Conservation (phyloP, 92 coral and sea anemone species). For the Phenganax stokvisi region DNA sequence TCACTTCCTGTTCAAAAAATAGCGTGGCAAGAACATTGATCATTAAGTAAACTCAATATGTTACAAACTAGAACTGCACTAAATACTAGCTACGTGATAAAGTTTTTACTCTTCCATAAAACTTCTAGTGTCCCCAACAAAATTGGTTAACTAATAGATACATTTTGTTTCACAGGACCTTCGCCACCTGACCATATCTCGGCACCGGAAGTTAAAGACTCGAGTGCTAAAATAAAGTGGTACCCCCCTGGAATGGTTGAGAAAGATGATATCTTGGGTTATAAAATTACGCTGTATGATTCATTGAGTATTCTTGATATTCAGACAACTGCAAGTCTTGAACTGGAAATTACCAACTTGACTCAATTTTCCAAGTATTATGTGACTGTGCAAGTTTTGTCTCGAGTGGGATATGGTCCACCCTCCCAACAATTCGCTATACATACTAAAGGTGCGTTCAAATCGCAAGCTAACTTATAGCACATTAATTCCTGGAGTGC, state of each 20-base stretch:
- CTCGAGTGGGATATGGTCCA: constrained; percentile 1
- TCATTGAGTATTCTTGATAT: neutral
- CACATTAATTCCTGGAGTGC: neutral
- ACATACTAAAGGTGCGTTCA: constrained; percentile 36
- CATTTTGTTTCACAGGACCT: neutral
- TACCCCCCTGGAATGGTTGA: constrained; percentile 41
- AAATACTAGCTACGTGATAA: no score
- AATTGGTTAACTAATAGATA: no score
- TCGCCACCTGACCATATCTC: neutral
- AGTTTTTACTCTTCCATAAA: no score
- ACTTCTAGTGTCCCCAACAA: no score
- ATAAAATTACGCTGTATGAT: constrained; percentile 21
- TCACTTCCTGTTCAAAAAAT: no score
- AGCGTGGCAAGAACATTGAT: no score
- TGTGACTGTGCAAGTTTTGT: constrained; percentile 27
- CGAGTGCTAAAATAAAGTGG: constrained; percentile 58
- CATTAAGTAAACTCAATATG: no score
- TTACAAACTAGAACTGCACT: no score
- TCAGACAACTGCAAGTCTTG: constrained; percentile 2
- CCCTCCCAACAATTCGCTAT: constrained; percentile 20
- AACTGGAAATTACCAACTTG: constrained; percentile 12
- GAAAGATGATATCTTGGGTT: constrained; percentile 15
- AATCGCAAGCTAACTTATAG: neutral
- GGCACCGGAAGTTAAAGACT: constrained; percentile 27
- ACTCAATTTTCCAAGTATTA: constrained; percentile 34